Conservation (phyloP, 2,113 vertebrate species). For the Sula dactylatra region DNA sequence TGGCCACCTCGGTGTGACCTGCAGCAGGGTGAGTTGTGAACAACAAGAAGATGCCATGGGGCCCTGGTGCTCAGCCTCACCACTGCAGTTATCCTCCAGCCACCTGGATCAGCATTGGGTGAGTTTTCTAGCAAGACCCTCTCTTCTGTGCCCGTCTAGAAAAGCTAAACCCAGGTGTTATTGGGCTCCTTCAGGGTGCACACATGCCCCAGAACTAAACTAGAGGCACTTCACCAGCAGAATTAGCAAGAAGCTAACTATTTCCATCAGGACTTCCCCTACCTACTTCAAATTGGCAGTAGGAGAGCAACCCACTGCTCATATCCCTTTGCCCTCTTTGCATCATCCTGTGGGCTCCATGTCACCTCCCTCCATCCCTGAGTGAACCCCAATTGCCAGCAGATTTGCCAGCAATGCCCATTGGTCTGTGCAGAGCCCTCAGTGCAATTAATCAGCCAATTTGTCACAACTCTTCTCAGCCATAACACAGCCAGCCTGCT, state of each 20-base stretch:
- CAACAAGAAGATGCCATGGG: accelerated
- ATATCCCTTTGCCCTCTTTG: no score
- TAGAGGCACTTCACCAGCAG: background rate
- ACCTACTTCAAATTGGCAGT: background rate
- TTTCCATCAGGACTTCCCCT: background rate
- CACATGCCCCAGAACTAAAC: no score
- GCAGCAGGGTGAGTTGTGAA: background rate
- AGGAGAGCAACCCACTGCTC: background rate
- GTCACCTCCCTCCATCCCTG: background rate
- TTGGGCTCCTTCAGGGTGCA: background rate
- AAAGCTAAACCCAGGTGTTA: background rate
- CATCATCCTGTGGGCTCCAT: background rate
- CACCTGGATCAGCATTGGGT: no score
- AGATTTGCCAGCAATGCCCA: background rate
- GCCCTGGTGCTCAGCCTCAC: background rate
- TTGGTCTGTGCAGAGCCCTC: background rate
- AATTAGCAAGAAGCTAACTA: background rate
- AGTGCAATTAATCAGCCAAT: background rate
- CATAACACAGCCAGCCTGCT: background rate
- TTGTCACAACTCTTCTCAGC: background rate
- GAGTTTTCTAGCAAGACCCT: background rate
- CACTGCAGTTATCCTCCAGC: no score
- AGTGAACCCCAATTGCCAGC: background rate
- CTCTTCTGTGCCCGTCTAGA: background rate
- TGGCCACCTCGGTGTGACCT: background rate